Evolutionary conservation across 1,140 invertebrate genomes (phyloP), one percentile per base, ranked within the genome.

Genomic region (Lucilia cuprina): DNA sequence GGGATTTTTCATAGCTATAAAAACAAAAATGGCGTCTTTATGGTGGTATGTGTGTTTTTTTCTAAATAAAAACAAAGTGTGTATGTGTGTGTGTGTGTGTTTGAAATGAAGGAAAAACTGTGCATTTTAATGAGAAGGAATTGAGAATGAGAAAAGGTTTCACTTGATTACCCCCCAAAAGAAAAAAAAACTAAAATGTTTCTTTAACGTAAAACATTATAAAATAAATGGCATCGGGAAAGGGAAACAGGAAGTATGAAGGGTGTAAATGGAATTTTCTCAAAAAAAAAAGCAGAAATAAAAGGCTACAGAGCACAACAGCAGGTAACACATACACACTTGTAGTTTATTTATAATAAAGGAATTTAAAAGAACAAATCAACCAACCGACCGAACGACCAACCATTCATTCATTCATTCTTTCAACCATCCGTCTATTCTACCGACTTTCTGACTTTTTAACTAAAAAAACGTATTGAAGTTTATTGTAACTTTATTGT

Each of bases 191-290:
- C 50, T 12, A 17, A 55, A 30, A 30, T 30, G 25, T 30, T 55
- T 55, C 10, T 41, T 41, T 41, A 41, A 41, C 41, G 1, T 3
- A 41, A 41, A 7, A 41, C 5, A 41, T 41, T 8, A 41, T 41
- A 41, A 41, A 41, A 10, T 41, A 41, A 41, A 41, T 41, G 41
- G 41, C 10, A 41, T 8, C 13, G 5, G 21, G 5, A 25, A 70
- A 70, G 65, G 65, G 65, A 70, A 70, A 70, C 65, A 70, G 65
- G 65, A 70, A 70, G 65, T 70, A 70, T 19, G 65, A 70, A 70
- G 65, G 65, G 65, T 70, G 65, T 70, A 70, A 70, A 70, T 21
- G 7, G 65, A 70, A 70, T 5, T 70, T 70, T 70, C 65, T 70
- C n/a, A 70, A 70, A 2, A 3, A 3, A 30, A 70, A 70, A 70